These are phyloP conservation scores for Poeciliopsis presidionis DNA, from an alignment of 2,797 vertebrate genomes.

Conservation along the genomic window DNA sequence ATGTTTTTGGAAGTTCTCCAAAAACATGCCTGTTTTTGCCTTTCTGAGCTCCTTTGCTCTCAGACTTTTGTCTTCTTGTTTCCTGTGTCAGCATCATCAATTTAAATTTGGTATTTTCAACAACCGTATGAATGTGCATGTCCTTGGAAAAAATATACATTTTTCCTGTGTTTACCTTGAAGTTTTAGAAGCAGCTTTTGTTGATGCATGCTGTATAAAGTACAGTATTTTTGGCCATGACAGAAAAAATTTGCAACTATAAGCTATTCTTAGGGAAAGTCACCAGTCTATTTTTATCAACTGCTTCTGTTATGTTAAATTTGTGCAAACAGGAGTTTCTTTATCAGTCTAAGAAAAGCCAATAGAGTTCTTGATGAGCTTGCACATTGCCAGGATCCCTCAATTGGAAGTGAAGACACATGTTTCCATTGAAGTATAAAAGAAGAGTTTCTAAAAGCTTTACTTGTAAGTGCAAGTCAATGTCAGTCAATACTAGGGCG, in stretches of 20 bases:
- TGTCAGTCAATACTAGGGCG: neutral
- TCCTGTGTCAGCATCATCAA: constrained; percentile 23
- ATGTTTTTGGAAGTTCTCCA: constrained; percentile 7
- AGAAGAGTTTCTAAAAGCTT: neutral
- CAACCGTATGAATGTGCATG: neutral
- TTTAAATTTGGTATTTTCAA: constrained; percentile 31
- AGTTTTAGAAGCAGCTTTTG: neutral
- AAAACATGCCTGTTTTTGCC: neutral
- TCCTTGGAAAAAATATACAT: constrained; percentile 2
- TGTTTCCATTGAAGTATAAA: neutral
- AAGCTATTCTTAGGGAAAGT: neutral
- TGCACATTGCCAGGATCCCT: neutral
- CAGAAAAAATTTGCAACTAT: neutral
- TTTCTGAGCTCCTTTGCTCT: constrained; percentile 2
- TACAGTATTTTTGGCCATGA: neutral
- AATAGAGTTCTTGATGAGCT: neutral
- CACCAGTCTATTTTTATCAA: neutral
- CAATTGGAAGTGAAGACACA: neutral
- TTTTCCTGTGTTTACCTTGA: neutral
- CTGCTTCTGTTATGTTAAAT: neutral
- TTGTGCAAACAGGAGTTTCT: neutral
- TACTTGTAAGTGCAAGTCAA: neutral
- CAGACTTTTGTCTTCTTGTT: neutral
- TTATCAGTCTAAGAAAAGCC: neutral
- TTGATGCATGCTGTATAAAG: neutral